Evolutionary conservation across 2,888 invertebrate genomes (phyloP).

Genomic region (Petrophora chlorosata): DNA sequence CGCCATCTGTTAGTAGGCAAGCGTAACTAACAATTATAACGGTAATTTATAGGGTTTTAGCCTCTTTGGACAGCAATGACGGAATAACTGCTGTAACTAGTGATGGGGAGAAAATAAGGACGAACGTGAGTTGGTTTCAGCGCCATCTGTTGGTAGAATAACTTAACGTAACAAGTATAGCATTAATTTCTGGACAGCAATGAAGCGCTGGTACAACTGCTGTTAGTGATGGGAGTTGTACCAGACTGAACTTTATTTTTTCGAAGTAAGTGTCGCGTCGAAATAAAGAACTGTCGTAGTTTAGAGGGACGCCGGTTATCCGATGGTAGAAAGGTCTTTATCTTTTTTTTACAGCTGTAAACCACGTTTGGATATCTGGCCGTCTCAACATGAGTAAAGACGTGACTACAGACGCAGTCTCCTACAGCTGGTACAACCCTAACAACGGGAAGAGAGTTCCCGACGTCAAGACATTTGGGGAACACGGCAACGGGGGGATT

Average conservation of each 20-base stretch:
- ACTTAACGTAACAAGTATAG: neutral
- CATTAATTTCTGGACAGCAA: constrained; percentile 64
- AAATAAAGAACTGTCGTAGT: too few relatives aligned
- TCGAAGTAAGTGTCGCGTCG: too few relatives aligned
- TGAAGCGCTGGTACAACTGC: constrained; percentile 58
- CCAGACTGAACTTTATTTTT: too few relatives aligned
- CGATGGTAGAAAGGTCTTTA: too few relatives aligned
- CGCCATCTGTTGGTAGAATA: constrained; percentile 33
- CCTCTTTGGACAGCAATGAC: constrained; percentile 60
- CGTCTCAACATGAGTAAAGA: constrained; percentile 69
- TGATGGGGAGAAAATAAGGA: constrained; percentile 76
- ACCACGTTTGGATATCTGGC: constrained; percentile 74
- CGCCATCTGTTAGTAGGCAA: constrained; percentile 33
- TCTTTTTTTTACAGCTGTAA: constrained; percentile 55
- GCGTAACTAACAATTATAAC: neutral
- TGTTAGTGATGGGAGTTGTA: constrained; percentile 73
- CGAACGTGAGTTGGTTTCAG: constrained; percentile 55
- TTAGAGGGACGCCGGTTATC: too few relatives aligned
- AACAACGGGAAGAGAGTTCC: constrained; percentile 55
- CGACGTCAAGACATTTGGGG: constrained; percentile 47
- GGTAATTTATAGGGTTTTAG: constrained; percentile 69
- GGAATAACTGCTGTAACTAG: constrained; percentile 60
- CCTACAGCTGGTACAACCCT: constrained; percentile 66
- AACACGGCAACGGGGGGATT: constrained; percentile 31
- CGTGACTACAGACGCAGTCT: constrained; percentile 43